Evolutionary conservation across 1,140 invertebrate genomes (phyloP).

Genomic region (Psilanteris sp.): DNA sequence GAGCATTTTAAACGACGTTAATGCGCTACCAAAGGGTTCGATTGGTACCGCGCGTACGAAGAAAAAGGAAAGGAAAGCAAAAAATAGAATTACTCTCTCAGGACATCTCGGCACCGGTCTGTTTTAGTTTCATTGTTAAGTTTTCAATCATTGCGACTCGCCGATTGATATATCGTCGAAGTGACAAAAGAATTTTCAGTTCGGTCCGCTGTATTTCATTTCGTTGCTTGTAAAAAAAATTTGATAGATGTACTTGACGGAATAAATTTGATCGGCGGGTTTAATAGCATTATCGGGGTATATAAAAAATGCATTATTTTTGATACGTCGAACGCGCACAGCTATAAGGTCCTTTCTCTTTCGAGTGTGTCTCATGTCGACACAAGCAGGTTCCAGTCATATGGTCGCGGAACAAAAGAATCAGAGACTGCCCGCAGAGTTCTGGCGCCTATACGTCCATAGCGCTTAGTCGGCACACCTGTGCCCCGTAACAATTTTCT

Average conservation of each 20-base stretch:
- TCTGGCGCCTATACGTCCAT: conserved; percentile 69
- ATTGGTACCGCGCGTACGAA: too few relatives aligned
- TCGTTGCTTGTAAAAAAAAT: too few relatives aligned
- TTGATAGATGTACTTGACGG: not conserved
- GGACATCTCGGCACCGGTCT: too few relatives aligned
- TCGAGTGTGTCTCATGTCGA: conserved; percentile 48
- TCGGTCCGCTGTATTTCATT: too few relatives aligned
- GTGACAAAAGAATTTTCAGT: not conserved
- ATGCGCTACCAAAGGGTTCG: too few relatives aligned
- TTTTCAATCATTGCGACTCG: too few relatives aligned
- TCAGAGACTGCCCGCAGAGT: conserved; percentile 69
- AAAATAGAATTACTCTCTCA: too few relatives aligned
- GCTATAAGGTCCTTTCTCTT: conserved; percentile 44
- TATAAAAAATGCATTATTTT: conserved; percentile 46
- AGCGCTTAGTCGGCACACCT: conserved; percentile 68
- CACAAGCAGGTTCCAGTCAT: conserved; percentile 47
- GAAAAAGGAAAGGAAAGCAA: too few relatives aligned
- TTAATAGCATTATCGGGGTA: conserved; percentile 1
- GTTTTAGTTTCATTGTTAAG: too few relatives aligned
- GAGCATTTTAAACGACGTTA: too few relatives aligned
- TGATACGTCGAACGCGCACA: conserved; percentile 20
- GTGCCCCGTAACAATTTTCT: conserved; percentile 64
- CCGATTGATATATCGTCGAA: too few relatives aligned
- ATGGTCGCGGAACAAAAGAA: conserved; percentile 59
- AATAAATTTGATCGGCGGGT: not conserved